Base-by-base conservation (phyloP, 2,113 vertebrate genomes). In the Emberiza fucata region DNA sequence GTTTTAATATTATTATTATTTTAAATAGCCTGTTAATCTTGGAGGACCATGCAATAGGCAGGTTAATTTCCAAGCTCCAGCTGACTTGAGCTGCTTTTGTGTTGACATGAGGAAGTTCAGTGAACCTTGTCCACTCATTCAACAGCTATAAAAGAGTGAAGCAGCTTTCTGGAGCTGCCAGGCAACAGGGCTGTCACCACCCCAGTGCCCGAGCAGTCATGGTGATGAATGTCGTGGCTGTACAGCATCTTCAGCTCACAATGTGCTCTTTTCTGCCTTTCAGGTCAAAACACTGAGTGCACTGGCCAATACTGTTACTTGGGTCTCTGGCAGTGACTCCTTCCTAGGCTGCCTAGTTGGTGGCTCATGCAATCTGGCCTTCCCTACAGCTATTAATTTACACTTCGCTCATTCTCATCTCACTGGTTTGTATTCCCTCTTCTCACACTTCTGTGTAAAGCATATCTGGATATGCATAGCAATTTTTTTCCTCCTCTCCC, bases 161-260 rank as follows among this genome's bases (percentile, higher is more conserved):
- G 88, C 84, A 93, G 50, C 84, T 80, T 92, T 75, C 75, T 59
- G 71, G 82, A 59, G 84, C 75, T 95, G 75, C 94, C 29, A 94
- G 84, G 93, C 81, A 94, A 76, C 86, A 65, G 29, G 8, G 22
- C 87, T 96, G 70, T 90, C 85, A 91, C 35, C 61, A 64, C 37
- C 47, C n/a, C 4, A 44, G 37, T 53, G 70, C 73, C 83, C 1
- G 12, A 88, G 64, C 47, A 76, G 85, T 65, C 1, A 0, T 63
- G 53, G 40, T 64, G 51, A 68, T 69, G 54, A 59, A 40, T 45
- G 73, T 27, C 63, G 42, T 17, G 47, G 53, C 14, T 57, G n/a
- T 37, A 48, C 12, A 65, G 53, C 51, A 65, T n/a, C 83, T 68
- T 84, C 4, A 1, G 44, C 78, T 82, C 17, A 28, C 25, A 87